Percentiles rank a stretch among this genome's conserved stretches.
phyloP scores from a whole-genome alignment of 1,140 invertebrate genomes.

The Physella acuta region DNA sequence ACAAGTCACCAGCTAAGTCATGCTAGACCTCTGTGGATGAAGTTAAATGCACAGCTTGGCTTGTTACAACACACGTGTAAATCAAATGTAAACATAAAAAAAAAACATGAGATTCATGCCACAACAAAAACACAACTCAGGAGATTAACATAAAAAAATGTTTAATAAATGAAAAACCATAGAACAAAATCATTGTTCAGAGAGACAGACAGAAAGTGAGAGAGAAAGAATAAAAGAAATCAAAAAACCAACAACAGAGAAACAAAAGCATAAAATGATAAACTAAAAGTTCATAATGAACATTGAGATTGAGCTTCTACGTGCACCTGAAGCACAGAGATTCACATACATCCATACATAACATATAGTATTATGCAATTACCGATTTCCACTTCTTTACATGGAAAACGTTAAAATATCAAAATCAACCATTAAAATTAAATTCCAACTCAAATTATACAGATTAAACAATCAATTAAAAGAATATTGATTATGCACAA shows the following conservation, averaged over 20 bases:
- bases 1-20: too few relatives aligned
- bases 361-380: conserved; percentile 23
- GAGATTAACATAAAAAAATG: conserved; percentile 16
- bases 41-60: too few relatives aligned
- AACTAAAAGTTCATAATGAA: conserved; percentile 7
- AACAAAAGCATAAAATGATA: neutral
- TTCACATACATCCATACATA: conserved; percentile 16
- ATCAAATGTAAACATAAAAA: too few relatives aligned
- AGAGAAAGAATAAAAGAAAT: neutral
- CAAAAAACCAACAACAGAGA: neutral
- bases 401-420: neutral
- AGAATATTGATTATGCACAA: conserved; percentile 7
- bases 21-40: too few relatives aligned
- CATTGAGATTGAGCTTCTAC: conserved; percentile 9
- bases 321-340: conserved; percentile 20
- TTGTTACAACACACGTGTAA: too few relatives aligned
- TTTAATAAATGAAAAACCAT: conserved; percentile 22
- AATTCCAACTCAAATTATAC: neutral
- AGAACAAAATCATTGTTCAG: neutral
- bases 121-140: conserved; percentile 25
- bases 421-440: neutral
- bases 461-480: neutral
- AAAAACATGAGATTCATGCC: conserved; percentile 20
- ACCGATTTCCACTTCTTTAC: neutral
- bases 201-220: neutral